Evolutionary conservation across 2,888 invertebrate genomes (phyloP).

Genomic region (Caenorhabditis doughertyi): DNA sequence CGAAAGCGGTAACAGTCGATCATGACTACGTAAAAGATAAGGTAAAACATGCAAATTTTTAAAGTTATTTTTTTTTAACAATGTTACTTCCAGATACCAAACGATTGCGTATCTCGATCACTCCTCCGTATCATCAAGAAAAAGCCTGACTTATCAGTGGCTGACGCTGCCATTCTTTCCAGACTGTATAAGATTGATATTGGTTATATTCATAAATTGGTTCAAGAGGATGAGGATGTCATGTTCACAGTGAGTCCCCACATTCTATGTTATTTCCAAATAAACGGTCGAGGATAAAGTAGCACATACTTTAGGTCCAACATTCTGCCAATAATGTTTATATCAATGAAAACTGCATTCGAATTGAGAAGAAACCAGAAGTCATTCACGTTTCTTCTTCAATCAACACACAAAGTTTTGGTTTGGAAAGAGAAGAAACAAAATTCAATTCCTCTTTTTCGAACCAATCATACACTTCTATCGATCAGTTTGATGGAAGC

Average conservation of each 20-base stretch:
- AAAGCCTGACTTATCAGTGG: not conserved
- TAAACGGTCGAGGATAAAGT: too few species aligned
- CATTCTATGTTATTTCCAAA: too few species aligned
- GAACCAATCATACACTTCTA: not conserved
- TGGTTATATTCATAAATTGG: not conserved
- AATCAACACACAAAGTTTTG: not conserved
- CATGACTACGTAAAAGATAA: not conserved
- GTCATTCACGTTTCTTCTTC: not conserved
- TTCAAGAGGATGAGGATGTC: not conserved
- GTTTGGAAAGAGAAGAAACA: not conserved
- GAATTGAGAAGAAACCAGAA: not conserved
- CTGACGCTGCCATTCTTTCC: not conserved
- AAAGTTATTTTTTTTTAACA: not conserved
- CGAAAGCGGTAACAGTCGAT: not conserved
- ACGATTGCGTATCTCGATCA: not conserved
- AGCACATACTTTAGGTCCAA: not conserved
- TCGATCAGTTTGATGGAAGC: not conserved
- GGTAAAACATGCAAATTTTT: not conserved
- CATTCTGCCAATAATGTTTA: not conserved
- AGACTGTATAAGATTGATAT: not conserved
- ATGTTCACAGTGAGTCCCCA: not conserved
- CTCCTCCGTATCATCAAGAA: not conserved
- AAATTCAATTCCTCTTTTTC: not conserved
- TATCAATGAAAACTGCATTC: not conserved
- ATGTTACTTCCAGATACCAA: not conserved